Evolutionary conservation across 37 sponge, comb jelly and placozoan genomes (phyloP).

Genomic region (Geodia barretti): DNA sequence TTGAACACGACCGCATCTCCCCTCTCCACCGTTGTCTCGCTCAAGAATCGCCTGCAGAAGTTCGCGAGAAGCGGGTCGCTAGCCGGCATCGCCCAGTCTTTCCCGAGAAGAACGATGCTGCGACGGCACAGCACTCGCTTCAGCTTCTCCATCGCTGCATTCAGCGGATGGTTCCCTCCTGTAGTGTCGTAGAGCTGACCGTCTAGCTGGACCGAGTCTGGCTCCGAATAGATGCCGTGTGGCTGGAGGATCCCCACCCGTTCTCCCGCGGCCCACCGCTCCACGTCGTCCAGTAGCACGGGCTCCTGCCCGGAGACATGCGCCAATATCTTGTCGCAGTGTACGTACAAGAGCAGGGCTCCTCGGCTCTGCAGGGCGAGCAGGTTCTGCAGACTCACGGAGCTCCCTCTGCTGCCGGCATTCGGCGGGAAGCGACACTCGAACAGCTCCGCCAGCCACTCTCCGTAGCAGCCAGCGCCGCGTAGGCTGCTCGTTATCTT

Average conservation of each 20-base stretch:
- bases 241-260: conserved; percentile 28
- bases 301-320: not conserved
- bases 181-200: conserved; percentile 17
- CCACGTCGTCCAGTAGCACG: conserved; percentile 16
- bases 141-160: not conserved
- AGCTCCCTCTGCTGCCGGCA: not conserved
- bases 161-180: conserved; percentile 15
- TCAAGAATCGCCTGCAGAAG: conserved; percentile 1
- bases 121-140: not conserved
- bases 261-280: conserved; percentile 29
- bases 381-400: conserved; percentile 20
- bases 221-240: conserved; percentile 49
- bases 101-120: conserved; percentile 8
- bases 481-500: conserved; percentile 10
- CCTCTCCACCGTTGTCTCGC: not conserved
- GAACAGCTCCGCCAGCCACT: conserved; percentile 20
- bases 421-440: not conserved
- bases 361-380: conserved; percentile 41
- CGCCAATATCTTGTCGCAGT: conserved; percentile 32
- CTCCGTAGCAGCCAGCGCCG: conserved; percentile 8
- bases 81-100: not conserved
- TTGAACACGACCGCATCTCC: not conserved
- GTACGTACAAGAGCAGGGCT: conserved; percentile 43
- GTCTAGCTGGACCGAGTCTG: conserved; percentile 29
- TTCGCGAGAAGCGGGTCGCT: conserved; percentile 13